These are phyloP conservation scores for Erpetoichthys calabaricus DNA, from an alignment of 2,797 vertebrate genomes.

Conservation along the genomic window DNA sequence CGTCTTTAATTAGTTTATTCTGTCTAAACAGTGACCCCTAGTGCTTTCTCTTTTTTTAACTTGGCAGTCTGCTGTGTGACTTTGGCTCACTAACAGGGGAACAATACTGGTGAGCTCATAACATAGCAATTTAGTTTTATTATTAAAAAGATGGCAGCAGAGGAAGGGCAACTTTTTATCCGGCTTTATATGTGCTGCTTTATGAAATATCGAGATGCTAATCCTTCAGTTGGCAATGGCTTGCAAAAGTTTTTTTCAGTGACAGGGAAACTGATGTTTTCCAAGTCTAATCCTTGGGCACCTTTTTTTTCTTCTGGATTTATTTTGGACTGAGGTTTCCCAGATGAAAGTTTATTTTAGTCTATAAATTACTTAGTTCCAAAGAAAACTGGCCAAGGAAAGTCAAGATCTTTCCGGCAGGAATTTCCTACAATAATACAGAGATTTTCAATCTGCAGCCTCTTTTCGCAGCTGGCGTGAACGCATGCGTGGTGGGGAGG, in stretches of 20 bases:
- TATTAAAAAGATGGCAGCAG: neutral
- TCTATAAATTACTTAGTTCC: slow-evolving; percentile 46
- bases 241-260: slow-evolving; percentile 34
- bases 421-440: slow-evolving; percentile 40
- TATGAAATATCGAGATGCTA: neutral
- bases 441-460: neutral
- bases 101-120: neutral
- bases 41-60: too few species aligned
- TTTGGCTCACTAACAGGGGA: neutral
- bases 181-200: neutral
- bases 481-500: too few species aligned
- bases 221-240: slow-evolving; percentile 1
- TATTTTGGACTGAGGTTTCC: slow-evolving; percentile 46
- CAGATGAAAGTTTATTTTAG: slow-evolving; percentile 55
- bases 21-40: too few species aligned
- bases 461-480: too few species aligned
- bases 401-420: slow-evolving; percentile 39
- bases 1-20: too few species aligned
- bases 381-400: slow-evolving; percentile 49
- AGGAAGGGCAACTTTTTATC: neutral
- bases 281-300: slow-evolving; percentile 35
- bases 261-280: slow-evolving; percentile 44
- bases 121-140: neutral
- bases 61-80: too few species aligned
- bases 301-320: slow-evolving; percentile 40